These are phyloP conservation scores for Dryobota labecula DNA, from an alignment of 2,888 invertebrate genomes.

Conservation along the genomic window DNA sequence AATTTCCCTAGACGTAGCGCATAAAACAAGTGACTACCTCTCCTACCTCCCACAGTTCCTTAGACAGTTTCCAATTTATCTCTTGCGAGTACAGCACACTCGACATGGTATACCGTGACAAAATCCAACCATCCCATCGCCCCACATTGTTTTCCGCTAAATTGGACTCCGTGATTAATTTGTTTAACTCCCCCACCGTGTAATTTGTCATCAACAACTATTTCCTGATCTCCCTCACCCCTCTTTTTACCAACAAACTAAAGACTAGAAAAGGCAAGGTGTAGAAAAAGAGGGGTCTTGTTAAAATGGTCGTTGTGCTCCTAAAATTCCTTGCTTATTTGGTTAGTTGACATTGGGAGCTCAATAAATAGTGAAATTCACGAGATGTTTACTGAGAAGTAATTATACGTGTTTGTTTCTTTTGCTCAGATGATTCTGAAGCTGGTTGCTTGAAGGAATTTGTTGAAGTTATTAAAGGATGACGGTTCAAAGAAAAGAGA, in stretches of 20 bases:
- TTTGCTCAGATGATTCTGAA: slow-evolving; percentile 60
- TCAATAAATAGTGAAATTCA: slow-evolving; percentile 82
- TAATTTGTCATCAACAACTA: slow-evolving; percentile 82
- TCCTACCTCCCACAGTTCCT: slow-evolving; percentile 6
- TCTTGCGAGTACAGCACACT: slow-evolving; percentile 51
- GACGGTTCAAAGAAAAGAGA: background rate
- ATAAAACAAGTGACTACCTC: background rate
- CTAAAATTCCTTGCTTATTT: slow-evolving; percentile 82
- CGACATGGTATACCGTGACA: slow-evolving; percentile 72
- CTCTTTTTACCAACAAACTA: slow-evolving; percentile 33
- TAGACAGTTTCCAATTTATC: slow-evolving; percentile 55
- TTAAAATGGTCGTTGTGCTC: slow-evolving; percentile 66
- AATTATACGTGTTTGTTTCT: slow-evolving; percentile 75
- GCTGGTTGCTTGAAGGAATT: slow-evolving; percentile 32
- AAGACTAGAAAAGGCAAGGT: slow-evolving; percentile 24
- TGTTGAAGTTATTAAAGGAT: slow-evolving; percentile 14
- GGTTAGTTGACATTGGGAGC: slow-evolving; percentile 84
- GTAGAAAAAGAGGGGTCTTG: slow-evolving; percentile 58
- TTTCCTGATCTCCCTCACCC: slow-evolving; percentile 68
- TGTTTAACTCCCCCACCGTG: slow-evolving; percentile 86
- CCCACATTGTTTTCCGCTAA: slow-evolving; percentile 88
- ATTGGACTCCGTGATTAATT: slow-evolving; percentile 89
- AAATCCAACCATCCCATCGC: slow-evolving; percentile 78
- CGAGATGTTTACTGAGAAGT: slow-evolving; percentile 76
- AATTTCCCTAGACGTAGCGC: background rate